Base-by-base conservation (phyloP, 2,888 invertebrate genomes). In the Hemicrepidius hirtus region DNA sequence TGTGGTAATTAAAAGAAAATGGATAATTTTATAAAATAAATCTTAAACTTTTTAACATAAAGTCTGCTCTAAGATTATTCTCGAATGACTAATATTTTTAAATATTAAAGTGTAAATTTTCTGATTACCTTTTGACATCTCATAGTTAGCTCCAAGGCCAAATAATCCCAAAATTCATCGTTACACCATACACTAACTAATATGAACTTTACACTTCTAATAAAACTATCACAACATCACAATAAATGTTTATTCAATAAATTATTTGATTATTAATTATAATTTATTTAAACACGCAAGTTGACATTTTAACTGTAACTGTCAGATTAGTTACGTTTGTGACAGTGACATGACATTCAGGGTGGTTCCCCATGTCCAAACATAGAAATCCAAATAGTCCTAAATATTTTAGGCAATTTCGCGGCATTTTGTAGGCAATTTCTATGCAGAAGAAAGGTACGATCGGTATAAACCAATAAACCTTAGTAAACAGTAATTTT, bases 111-210 rank as follows among this genome's bases (percentile, higher is more conserved):
- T 46, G n/a, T 16, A 16, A 37, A 20, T 37, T 32, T 24, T 28
- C 37, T 32, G 75, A 78, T 76, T 77, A 79, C 79, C 65, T 75
- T 77, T 78, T 79, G 78, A 78, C 79, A 79, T 79, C 74, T 79
- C 79, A 79, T 79, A 73, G 66, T 78, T 76, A 50, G 35, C 44
- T 50, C 57, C 44, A 72, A 57, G 63, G 49, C 72, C 55, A 63
- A 57, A 57, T 40, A 49, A 24, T 63, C 50, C 57, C 37, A 49
- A 72, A 53, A 37, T 57, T 49, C 50, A 50, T 44, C 53, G 53
- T 40, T 55, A 20, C 59, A 62, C 16, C 35, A 57, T 53, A 62
- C 21, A 13, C 21, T 62, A 53, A 62, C 16, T 24, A 35, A 50
- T 37, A n/a, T 20, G 28, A 50, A 60, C 49, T 68, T 62, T 28